A percentile compares a stretch with the other conserved stretches of the same genome.
Evolutionary conservation across 2,113 vertebrate genomes (phyloP).

Genomic region (Cavia aperea): DNA sequence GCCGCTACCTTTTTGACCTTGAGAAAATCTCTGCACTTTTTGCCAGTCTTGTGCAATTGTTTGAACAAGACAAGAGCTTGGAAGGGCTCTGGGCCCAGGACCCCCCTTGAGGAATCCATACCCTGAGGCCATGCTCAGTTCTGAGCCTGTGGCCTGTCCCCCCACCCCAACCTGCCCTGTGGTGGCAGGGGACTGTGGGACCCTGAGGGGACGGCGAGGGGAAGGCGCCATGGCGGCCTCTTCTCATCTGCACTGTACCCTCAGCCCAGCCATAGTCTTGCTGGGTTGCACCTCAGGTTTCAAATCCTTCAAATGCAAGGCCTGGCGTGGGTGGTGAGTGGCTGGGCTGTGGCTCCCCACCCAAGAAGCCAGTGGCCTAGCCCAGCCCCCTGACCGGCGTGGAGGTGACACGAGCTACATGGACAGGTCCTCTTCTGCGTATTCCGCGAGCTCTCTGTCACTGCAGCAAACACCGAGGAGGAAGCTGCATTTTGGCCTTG

Average conservation of each 20-base stretch:
- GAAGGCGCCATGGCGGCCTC: not conserved
- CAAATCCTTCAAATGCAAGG: not conserved
- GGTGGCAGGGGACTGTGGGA: not conserved
- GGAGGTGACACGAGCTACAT: not conserved
- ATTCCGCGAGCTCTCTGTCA: not conserved
- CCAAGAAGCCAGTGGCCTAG: not conserved
- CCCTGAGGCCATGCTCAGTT: not conserved
- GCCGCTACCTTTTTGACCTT: not conserved
- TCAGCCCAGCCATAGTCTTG: not conserved
- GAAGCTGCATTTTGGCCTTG: not conserved
- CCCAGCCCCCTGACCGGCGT: not conserved
- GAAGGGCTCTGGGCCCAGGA: not conserved
- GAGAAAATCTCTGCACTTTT: not conserved
- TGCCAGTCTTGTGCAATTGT: not conserved
- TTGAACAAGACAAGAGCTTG: not conserved
- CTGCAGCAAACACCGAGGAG: not conserved
- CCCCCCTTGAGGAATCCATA: not conserved
- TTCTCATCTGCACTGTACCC: not conserved
- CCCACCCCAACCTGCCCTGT: not conserved
- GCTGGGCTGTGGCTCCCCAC: too few species aligned
- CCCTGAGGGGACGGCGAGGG: not conserved
- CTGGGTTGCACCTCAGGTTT: not conserved
- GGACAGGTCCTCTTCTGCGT: not conserved
- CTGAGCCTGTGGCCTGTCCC: not conserved
- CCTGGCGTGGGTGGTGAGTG: not conserved